Evolutionary conservation across 1,140 invertebrate genomes (phyloP).

Genomic region (Notospermus geniculatus): DNA sequence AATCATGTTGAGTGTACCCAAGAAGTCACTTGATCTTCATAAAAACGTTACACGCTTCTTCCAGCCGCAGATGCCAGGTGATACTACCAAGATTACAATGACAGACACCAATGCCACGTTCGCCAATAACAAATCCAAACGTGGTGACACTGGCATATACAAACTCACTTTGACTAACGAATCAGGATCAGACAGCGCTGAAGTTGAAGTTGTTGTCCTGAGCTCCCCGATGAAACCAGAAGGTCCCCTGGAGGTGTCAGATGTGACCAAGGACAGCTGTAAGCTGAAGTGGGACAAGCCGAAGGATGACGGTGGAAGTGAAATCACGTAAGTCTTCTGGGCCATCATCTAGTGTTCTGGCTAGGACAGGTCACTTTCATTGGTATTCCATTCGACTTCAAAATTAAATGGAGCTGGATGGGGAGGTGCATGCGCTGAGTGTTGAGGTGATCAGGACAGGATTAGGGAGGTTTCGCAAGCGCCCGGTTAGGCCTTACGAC

Average conservation of each 20-base stretch:
- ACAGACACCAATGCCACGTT: constrained; percentile 34
- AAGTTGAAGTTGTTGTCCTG: constrained; percentile 81
- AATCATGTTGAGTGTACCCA: too few species aligned
- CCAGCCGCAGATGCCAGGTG: background rate
- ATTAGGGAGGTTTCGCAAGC: too few species aligned
- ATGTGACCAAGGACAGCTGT: constrained; percentile 93
- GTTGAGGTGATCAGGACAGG: too few species aligned
- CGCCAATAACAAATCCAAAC: constrained; percentile 65
- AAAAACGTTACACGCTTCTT: background rate
- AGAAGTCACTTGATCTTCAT: too few species aligned
- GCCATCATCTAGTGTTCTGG: too few species aligned
- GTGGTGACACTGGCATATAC: constrained; percentile 89
- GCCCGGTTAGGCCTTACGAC: too few species aligned
- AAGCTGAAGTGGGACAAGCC: constrained; percentile 96
- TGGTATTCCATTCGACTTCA: too few species aligned
- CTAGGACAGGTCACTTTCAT: background rate
- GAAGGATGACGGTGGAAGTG: constrained; percentile 96
- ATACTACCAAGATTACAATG: constrained; percentile 36
- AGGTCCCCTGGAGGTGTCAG: constrained; percentile 87
- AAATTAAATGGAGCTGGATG: too few species aligned
- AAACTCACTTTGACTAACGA: constrained; percentile 84
- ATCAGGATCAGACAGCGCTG: constrained; percentile 84
- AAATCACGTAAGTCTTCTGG: constrained; percentile 63
- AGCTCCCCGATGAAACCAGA: constrained; percentile 78
- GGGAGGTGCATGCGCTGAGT: too few species aligned